These are phyloP conservation scores for Morone saxatilis DNA, from an alignment of 2,113 vertebrate species.

Conservation along the genomic window DNA sequence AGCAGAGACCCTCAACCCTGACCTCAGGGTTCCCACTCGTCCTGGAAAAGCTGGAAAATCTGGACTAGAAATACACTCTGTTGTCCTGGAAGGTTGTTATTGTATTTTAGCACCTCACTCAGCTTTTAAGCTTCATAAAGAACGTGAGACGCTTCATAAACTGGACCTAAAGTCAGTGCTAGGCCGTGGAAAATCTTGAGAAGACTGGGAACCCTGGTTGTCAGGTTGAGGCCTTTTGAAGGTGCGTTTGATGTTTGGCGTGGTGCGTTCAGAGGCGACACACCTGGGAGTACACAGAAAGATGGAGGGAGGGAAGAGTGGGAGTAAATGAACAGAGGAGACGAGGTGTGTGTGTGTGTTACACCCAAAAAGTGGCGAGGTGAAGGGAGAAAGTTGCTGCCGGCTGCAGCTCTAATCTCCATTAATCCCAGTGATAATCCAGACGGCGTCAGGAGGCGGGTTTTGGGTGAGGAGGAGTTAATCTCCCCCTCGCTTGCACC, in stretches of 20 bases:
- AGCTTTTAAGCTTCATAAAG: too few species aligned
- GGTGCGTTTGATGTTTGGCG: constrained; percentile 32
- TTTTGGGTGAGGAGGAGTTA: not conserved
- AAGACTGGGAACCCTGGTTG: not conserved
- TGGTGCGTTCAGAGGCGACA: not conserved
- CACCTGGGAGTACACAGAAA: not conserved
- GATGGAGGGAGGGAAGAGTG: not conserved
- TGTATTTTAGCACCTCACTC: too few species aligned
- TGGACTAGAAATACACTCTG: too few species aligned
- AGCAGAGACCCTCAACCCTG: too few species aligned
- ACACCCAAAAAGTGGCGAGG: not conserved
- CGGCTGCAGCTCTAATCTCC: constrained; percentile 57
- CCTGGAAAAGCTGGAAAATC: too few species aligned
- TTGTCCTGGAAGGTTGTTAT: too few species aligned
- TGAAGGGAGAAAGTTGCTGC: constrained; percentile 36
- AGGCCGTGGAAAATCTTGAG: too few species aligned
- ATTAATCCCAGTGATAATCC: constrained; percentile 74
- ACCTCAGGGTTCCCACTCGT: too few species aligned
- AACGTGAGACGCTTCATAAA: too few species aligned
- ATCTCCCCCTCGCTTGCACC: not conserved
- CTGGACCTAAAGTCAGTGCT: too few species aligned
- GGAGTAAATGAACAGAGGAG: not conserved
- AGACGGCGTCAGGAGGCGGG: constrained; percentile 6
- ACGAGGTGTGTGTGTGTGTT: constrained; percentile 4
- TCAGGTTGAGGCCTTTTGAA: constrained; percentile 11